Evolutionary conservation across 2,113 vertebrate species (phyloP).

Genomic region (Lonchura striata): DNA sequence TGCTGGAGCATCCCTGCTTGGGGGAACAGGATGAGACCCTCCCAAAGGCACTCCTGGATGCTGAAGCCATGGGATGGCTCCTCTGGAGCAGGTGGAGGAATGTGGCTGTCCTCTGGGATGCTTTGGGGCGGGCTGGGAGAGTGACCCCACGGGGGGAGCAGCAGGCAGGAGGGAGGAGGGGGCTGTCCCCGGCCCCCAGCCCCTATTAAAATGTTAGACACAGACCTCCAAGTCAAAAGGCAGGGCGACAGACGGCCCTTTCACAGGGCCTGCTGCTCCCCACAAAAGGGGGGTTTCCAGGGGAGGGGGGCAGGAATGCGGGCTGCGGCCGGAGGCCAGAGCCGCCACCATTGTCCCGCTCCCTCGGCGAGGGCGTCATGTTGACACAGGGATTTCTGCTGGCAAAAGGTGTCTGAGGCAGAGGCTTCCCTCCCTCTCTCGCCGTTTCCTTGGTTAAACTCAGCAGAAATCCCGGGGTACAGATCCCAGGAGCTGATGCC

Average conservation of each 20-base stretch:
- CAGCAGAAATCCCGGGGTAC: background rate
- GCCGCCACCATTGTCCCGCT: constrained; percentile 45
- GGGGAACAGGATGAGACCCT: background rate
- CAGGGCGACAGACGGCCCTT: constrained; percentile 52
- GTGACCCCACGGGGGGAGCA: background rate
- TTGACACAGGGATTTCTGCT: constrained; percentile 65
- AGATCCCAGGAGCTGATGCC: background rate
- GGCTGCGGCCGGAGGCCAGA: constrained; percentile 33
- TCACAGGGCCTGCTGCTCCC: constrained; percentile 58
- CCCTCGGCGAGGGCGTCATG: constrained; percentile 38
- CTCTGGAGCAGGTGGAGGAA: background rate
- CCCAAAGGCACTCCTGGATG: accelerated
- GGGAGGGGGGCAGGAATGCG: constrained; percentile 60
- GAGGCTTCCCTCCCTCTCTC: constrained; percentile 4
- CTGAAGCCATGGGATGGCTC: background rate
- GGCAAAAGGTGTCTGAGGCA: constrained; percentile 49
- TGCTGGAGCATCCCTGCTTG: accelerated
- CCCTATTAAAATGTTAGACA: constrained; percentile 63
- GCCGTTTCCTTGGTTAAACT: constrained; percentile 40
- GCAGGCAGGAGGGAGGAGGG: background rate
- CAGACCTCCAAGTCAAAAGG: constrained; percentile 43
- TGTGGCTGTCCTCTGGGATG: background rate
- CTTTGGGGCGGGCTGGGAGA: background rate
- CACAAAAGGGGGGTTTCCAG: constrained; percentile 66
- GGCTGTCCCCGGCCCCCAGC: background rate